Percentiles rank a stretch among this genome's conserved stretches.
These are phyloP conservation scores for Vulpes ferrilata DNA, from an alignment of 2,113 vertebrate genomes.

Conservation along the genomic window DNA sequence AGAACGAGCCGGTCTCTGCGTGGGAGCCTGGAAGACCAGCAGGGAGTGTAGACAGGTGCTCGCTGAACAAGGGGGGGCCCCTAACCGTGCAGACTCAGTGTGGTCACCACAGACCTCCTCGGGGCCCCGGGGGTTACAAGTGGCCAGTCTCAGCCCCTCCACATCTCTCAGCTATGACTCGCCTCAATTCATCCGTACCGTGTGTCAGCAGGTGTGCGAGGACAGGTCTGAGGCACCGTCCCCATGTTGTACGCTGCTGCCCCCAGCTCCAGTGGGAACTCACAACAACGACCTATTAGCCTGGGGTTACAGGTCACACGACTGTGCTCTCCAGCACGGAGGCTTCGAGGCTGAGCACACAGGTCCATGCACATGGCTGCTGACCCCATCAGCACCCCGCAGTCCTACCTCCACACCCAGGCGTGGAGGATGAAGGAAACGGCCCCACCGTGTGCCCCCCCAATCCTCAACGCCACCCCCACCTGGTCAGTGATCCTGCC, in stretches of 20 bases:
- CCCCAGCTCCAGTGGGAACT: not conserved
- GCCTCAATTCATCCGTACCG: rapidly evolving
- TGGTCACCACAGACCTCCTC: not conserved
- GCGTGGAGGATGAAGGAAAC: not conserved
- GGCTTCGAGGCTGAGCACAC: not conserved
- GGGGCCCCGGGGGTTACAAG: not conserved
- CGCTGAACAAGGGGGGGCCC: rapidly evolving
- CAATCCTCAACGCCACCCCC: not conserved
- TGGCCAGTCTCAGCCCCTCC: not conserved
- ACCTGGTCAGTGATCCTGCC: not conserved
- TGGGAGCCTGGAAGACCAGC: rapidly evolving
- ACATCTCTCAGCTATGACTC: not conserved
- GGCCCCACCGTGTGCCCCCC: not conserved
- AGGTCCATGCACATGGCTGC: rapidly evolving
- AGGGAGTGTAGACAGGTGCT: not conserved
- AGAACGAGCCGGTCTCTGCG: rapidly evolving
- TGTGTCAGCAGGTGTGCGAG: not conserved
- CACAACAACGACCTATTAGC: too few relatives aligned
- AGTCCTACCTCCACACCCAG: too few relatives aligned
- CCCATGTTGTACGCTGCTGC: not conserved
- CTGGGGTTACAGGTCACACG: not conserved
- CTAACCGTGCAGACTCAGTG: not conserved
- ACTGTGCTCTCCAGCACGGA: not conserved
- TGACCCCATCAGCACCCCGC: rapidly evolving
- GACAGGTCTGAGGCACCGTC: not conserved